Percentiles rank a stretch among this genome's conserved stretches.
These are phyloP conservation scores for Tachysurus fulvidraco DNA, from an alignment of 2,113 vertebrate species.

Conservation along the genomic window DNA sequence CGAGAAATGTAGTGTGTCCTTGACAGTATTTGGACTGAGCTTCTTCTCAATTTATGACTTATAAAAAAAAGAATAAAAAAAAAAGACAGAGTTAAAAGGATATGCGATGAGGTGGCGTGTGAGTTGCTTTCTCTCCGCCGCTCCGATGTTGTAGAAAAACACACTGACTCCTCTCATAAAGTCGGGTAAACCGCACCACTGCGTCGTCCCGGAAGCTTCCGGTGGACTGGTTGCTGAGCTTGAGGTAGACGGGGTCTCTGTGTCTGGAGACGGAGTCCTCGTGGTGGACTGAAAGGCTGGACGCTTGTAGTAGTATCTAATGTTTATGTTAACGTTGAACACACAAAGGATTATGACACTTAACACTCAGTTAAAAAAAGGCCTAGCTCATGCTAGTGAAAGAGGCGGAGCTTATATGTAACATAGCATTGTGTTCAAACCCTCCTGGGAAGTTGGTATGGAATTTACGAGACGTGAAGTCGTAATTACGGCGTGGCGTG, in stretches of 20 bases:
- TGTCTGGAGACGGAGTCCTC: not conserved
- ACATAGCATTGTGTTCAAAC: too few species aligned
- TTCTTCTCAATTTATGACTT: too few species aligned
- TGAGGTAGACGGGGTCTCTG: slow-evolving; percentile 32
- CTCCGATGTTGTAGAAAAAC: slow-evolving; percentile 76
- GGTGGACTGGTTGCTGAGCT: not conserved
- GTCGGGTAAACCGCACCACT: slow-evolving; percentile 52
- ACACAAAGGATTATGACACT: not conserved
- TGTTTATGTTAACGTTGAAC: slow-evolving; percentile 50
- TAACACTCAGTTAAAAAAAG: too few species aligned
- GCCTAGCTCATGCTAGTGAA: not conserved
- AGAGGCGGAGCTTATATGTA: not conserved
- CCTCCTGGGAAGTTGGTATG: too few species aligned
- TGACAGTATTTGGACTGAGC: not conserved
- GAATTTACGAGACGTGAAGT: too few species aligned
- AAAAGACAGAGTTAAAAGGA: slow-evolving; percentile 63
- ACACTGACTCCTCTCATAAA: slow-evolving; percentile 73
- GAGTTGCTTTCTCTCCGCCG: slow-evolving; percentile 71
- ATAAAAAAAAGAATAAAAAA: not conserved
- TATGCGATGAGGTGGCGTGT: slow-evolving; percentile 76
- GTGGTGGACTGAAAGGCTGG: slow-evolving; percentile 19
- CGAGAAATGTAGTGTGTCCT: not conserved
- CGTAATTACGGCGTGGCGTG: too few species aligned
- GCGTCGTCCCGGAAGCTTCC: not conserved
- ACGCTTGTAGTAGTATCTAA: slow-evolving; percentile 74